Evolutionary conservation across 2,888 invertebrate genomes (phyloP), one percentile per base, ranked within the genome.

Genomic region (Eumacrocentrus americanus): DNA sequence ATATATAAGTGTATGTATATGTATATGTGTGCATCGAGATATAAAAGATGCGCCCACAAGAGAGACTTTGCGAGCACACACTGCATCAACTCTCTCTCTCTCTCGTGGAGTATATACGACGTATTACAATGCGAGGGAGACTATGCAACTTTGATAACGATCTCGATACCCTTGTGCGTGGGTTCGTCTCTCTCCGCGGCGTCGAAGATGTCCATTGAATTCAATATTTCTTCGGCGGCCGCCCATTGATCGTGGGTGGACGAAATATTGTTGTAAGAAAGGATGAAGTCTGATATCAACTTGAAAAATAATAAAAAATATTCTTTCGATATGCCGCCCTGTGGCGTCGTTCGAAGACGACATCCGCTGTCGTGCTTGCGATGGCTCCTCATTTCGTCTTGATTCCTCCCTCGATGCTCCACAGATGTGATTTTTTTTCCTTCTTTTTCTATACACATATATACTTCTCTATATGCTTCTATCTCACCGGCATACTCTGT

Each of bases 161-260:
- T 72, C 72, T 60, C 65, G 67, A 69, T 66, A 60, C 55, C 57
- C 55, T 55, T 56, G 25, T 58, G 65, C 63, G 67, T 67, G 66
- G 67, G 67, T 42, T 59, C 50, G 16, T 48, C 6, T 44, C 25
- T 22, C 25, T 40, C 34, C 18, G 18, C 18, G 34, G 29, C 42
- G 42, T 51, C 25, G 23, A 14, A 35, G 38, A 53, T 60, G 54
- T 50, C 51, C 60, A 60, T 60, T 60, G 37, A 56, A 60, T 60
- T 60, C 51, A 60, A 60, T 60, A 60, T 57, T 57, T 58, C 52
- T 57, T 61, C 37, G 20, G 20, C 38, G 22, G 48, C 47, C 53
- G 57, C 52, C 57, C 47, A 51, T 44, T 9, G 29, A 29, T 23
- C 2, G 61, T 61, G 53, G 57, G 61, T 42, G 52, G 57, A 53